phyloP scores from a whole-genome alignment of 1,140 invertebrate genomes.

The Plodia interpunctella region DNA sequence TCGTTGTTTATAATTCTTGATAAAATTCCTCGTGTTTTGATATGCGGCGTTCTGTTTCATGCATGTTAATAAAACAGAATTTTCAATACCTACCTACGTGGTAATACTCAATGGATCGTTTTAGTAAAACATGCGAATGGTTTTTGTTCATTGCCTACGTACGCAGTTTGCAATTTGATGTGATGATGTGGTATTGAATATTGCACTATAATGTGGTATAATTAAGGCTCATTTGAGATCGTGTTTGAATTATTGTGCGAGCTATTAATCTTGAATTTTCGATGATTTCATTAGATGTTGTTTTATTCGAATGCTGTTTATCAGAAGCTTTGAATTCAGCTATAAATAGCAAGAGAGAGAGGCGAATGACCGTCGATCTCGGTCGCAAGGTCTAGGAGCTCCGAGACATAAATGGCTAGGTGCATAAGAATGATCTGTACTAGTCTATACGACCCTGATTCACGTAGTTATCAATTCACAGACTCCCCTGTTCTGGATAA shows the following conservation, averaged over 20 bases:
- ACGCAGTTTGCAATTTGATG: too few relatives aligned
- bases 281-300: background rate
- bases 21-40: constrained; percentile 5
- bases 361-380: constrained; percentile 25
- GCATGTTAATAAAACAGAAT: background rate
- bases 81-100: background rate
- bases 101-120: background rate
- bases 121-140: background rate
- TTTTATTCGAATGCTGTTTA: background rate
- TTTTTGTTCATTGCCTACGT: constrained; percentile 1
- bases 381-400: constrained; percentile 20
- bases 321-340: constrained; percentile 6
- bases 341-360: constrained; percentile 39
- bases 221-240: background rate
- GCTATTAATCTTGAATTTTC: background rate
- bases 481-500: too few relatives aligned
- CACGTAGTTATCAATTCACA: background rate
- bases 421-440: background rate
- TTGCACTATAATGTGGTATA: background rate
- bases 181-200: background rate
- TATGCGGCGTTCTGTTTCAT: background rate
- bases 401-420: constrained; percentile 9
- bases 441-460: background rate
- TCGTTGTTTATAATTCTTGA: background rate
- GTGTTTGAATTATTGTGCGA: background rate